Evolutionary conservation across 2,113 vertebrate species (phyloP).

Genomic region (Puntigrus tetrazona): DNA sequence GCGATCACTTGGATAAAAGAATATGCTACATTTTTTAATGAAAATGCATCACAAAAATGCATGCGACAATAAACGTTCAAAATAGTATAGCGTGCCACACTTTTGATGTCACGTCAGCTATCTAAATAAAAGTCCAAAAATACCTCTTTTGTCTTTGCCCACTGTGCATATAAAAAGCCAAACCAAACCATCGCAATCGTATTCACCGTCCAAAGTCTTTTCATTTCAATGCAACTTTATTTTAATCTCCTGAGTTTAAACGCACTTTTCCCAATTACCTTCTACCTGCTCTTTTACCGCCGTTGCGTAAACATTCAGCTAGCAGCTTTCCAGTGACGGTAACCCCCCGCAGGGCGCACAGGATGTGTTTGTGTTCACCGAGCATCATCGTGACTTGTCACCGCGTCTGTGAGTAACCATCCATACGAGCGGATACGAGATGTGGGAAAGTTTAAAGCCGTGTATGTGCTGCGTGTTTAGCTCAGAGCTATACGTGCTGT

Average conservation of each 20-base stretch:
- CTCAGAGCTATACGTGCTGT: slow-evolving; percentile 6
- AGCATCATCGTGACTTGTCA: slow-evolving; percentile 10
- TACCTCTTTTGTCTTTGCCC: too few species aligned
- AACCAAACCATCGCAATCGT: background rate
- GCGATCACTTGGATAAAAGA: background rate
- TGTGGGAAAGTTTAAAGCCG: slow-evolving; percentile 22
- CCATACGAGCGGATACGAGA: slow-evolving; percentile 14
- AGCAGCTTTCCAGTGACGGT: background rate
- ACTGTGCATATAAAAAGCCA: background rate
- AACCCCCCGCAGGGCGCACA: background rate
- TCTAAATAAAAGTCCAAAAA: background rate
- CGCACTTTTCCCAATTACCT: slow-evolving; percentile 21
- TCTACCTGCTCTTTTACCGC: slow-evolving; percentile 24
- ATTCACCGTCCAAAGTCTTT: background rate
- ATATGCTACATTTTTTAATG: background rate
- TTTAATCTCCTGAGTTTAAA: background rate
- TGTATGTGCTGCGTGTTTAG: slow-evolving; percentile 17
- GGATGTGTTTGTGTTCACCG: slow-evolving; percentile 26
- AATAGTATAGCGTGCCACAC: background rate
- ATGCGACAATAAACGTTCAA: background rate
- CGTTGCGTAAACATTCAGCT: slow-evolving; percentile 27
- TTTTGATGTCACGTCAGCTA: background rate
- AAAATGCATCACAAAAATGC: background rate
- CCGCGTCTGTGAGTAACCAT: background rate
- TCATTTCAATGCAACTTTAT: background rate